phyloP scores from a whole-genome alignment of 2,113 vertebrate genomes.

The Panthera tigris region DNA sequence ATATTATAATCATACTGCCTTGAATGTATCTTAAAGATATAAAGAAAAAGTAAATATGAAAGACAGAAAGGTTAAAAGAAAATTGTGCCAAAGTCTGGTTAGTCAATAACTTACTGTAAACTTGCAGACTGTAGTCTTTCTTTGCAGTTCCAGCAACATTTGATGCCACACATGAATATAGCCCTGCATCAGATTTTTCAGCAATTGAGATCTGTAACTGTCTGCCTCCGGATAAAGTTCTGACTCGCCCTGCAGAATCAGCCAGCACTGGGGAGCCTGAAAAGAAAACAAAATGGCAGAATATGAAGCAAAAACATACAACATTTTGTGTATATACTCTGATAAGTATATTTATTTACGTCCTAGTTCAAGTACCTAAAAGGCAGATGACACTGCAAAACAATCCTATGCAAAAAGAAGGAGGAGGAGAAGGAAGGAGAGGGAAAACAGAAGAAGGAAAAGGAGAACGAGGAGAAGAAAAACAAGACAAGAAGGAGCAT shows the following conservation, averaged over 20 bases:
- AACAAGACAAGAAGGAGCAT: not conserved
- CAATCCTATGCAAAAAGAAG: not conserved
- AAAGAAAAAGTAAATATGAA: not conserved
- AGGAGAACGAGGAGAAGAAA: not conserved
- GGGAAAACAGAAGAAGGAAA: not conserved
- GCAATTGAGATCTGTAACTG: slow-evolving; percentile 92
- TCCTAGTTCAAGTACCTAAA: not conserved
- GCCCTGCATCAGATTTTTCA: slow-evolving; percentile 89
- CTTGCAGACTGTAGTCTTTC: slow-evolving; percentile 93
- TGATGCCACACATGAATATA: slow-evolving; percentile 91
- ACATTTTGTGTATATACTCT: not conserved
- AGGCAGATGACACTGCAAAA: not conserved
- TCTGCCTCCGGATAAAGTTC: slow-evolving; percentile 93
- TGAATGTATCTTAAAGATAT: not conserved
- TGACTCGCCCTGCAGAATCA: slow-evolving; percentile 84
- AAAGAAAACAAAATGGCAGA: slow-evolving; percentile 57
- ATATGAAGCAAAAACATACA: not conserved
- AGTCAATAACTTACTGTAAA: slow-evolving; percentile 88
- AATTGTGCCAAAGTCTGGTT: not conserved
- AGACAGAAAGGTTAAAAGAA: not conserved
- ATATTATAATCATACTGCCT: not conserved
- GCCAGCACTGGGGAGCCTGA: slow-evolving; percentile 87
- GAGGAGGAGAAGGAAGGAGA: not conserved
- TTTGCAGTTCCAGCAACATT: slow-evolving; percentile 89
- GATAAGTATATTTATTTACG: not conserved